Evolutionary conservation across 1,140 invertebrate species (phyloP).

Genomic region (Gryllus bimaculatus): DNA sequence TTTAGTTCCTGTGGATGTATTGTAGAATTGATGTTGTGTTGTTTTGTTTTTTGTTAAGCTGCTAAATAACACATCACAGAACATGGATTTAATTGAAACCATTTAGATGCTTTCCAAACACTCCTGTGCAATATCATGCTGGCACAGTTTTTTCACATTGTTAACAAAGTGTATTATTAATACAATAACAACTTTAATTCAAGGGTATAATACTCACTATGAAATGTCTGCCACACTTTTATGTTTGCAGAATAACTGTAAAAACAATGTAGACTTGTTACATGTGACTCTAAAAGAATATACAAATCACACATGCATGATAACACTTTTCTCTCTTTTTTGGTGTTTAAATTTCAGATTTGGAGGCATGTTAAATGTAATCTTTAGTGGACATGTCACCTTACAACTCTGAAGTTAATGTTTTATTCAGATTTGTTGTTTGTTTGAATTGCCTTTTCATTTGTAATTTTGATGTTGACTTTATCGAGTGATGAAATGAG

Average conservation of each 20-base stretch:
- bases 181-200: too few species aligned
- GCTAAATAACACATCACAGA: not conserved
- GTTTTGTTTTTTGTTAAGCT: not conserved
- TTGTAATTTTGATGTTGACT: not conserved
- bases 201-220: too few species aligned
- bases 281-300: too few species aligned
- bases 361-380: not conserved
- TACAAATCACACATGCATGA: not conserved
- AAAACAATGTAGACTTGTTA: too few species aligned
- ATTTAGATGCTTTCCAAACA: not conserved
- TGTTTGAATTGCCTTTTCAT: not conserved
- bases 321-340: not conserved
- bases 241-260: too few species aligned
- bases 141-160: not conserved
- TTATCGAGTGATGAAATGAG: not conserved
- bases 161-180: too few species aligned
- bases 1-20: slow-evolving; percentile 15
- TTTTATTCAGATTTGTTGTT: not conserved
- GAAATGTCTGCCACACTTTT: too few species aligned
- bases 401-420: not conserved
- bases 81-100: not conserved
- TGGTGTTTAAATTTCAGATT: not conserved
- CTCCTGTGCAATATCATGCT: not conserved
- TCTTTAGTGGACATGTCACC: not conserved
- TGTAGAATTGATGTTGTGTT: slow-evolving; percentile 7